A percentile compares a stretch with the other conserved stretches of the same genome.
Conservation (phyloP, 2,888 invertebrate genomes). For the Pyrrhopygopsis socrates region DNA sequence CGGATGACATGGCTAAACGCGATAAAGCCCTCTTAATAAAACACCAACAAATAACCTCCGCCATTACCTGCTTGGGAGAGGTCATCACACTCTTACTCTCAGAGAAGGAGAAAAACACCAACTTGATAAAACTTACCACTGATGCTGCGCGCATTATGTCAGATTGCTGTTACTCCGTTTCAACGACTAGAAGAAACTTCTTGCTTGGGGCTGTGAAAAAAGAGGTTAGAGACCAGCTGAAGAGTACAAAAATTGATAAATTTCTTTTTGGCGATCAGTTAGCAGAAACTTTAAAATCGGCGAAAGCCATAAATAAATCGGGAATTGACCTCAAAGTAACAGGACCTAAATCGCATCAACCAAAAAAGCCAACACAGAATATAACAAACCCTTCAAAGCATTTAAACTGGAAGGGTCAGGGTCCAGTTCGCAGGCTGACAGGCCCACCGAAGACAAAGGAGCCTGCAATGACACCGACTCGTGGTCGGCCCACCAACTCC, state of each 20-base stretch:
- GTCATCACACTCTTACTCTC: too few species aligned
- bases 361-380: background rate
- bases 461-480: background rate
- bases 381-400: background rate
- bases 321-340: too few species aligned
- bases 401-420: background rate
- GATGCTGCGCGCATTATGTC: too few species aligned
- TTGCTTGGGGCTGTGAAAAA: slow-evolving; percentile 27
- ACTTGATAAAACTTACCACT: too few species aligned
- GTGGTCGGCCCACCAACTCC: background rate
- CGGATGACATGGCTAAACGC: too few species aligned
- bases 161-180: too few species aligned
- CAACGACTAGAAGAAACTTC: slow-evolving; percentile 5
- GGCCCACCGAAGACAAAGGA: background rate
- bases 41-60: too few species aligned
- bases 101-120: too few species aligned
- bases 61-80: too few species aligned
- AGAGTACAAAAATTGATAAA: background rate
- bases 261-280: slow-evolving; percentile 6
- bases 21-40: too few species aligned
- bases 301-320: too few species aligned
- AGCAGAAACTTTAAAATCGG: background rate
- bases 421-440: background rate
- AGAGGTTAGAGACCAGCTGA: slow-evolving; percentile 45
- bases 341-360: background rate